Evolutionary conservation across 2,113 vertebrate genomes (phyloP), one percentile per base, ranked within the genome.

Genomic region (Bubo bubo): DNA sequence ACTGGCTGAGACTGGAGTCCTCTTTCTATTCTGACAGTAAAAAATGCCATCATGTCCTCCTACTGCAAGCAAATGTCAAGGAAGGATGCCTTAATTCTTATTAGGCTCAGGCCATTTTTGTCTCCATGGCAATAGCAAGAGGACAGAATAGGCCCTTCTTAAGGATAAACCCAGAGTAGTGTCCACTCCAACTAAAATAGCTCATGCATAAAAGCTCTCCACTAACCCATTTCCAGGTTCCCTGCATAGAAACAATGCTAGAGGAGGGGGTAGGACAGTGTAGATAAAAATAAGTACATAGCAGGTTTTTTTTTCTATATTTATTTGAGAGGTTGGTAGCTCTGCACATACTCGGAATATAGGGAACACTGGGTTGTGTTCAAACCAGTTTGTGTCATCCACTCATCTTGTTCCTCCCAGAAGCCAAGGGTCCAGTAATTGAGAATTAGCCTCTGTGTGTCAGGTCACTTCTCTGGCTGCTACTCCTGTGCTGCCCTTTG

Each of bases 51-150:
- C 71, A 55, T n/a, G 41, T 92, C n/a, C 50, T 92, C 26, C 43
- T 70, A 35, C 35, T 92, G 39, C 71, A 92, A 73, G 71, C 24
- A 91, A 91, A 94, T 52, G 39, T 83, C 55, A 71, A 67, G 75
- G 63, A 88, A 90, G 32, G 45, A 83, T 50, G 13, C 23, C 68
- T 86, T 68, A 86, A 79, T 95, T 93, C 90, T 91, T 93, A 24
- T 12, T 71, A 84, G n/a, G 24, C 72, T 93, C 21, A 28, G 75
- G 52, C 45, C 64, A 81, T 80, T 94, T 91, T 83, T 95, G 88
- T 97, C 93, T 79, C 90, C 73, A 81, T 95, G 83, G 91, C 82
- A 93, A 92, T 86, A 67, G 50, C 55, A 77, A 71, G 59, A 86
- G 45, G 72, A 93, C 63, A 90, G 85, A 92, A 80, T 67, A 41